Conservation (phyloP, 2,113 vertebrate genomes). For the Sciurus niger region DNA sequence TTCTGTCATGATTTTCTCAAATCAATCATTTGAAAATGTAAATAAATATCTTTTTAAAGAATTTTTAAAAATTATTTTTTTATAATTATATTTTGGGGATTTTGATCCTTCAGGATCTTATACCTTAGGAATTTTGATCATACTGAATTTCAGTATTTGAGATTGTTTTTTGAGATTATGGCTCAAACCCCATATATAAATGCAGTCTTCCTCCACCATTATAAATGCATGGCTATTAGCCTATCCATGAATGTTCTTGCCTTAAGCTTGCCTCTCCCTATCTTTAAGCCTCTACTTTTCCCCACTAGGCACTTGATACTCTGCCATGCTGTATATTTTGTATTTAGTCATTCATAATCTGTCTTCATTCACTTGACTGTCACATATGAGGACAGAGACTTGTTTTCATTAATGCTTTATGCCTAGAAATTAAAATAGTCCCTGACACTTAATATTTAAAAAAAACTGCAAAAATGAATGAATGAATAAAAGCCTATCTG, state of each 20-base stretch:
- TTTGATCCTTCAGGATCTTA: not conserved
- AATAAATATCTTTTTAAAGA: not conserved
- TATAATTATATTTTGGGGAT: not conserved
- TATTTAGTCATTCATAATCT: slow-evolving; percentile 18
- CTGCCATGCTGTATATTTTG: not conserved
- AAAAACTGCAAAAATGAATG: not conserved
- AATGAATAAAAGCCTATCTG: not conserved
- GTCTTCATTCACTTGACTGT: not conserved
- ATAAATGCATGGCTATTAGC: not conserved
- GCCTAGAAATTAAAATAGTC: not conserved
- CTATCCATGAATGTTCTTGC: not conserved
- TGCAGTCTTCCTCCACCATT: not conserved
- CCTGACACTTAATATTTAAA: not conserved
- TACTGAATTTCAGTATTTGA: not conserved
- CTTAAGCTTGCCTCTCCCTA: not conserved
- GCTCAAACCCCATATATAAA: not conserved
- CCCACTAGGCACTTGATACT: not conserved
- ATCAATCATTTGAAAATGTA: not conserved
- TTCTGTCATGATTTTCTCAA: not conserved
- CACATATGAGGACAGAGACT: not conserved
- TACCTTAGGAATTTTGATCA: not conserved
- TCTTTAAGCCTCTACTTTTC: not conserved
- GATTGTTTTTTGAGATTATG: not conserved
- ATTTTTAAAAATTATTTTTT: not conserved
- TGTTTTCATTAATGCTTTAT: slow-evolving; percentile 36